These are phyloP conservation scores for Lampropteryx suffumata DNA, from an alignment of 2,888 invertebrate species.

Conservation along the genomic window DNA sequence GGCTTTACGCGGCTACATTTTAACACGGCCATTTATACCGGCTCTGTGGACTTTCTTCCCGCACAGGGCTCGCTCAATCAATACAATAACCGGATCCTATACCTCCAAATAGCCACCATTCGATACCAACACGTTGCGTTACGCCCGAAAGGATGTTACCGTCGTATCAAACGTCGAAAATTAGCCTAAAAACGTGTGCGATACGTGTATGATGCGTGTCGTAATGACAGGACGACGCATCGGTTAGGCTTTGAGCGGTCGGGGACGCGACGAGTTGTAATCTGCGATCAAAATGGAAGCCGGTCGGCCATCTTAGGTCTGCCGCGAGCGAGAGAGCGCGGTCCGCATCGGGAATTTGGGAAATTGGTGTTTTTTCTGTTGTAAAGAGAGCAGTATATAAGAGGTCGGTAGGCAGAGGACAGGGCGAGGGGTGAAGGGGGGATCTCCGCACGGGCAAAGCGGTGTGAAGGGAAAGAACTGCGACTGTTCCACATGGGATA, in stretches of 20 bases:
- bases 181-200: conserved; percentile 78
- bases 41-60: conserved; percentile 53
- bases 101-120: conserved; percentile 39
- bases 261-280: conserved; percentile 71
- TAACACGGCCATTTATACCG: conserved; percentile 58
- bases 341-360: conserved; percentile 80
- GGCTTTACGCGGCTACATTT: conserved; percentile 54
- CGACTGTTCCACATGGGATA: conserved; percentile 45
- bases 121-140: conserved; percentile 31
- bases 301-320: conserved; percentile 78
- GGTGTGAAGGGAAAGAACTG: conserved; percentile 81
- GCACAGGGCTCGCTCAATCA: conserved; percentile 57
- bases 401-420: conserved; percentile 78
- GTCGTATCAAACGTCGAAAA: conserved; percentile 75
- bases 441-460: conserved; percentile 77
- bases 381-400: conserved; percentile 82
- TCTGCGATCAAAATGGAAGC: conserved; percentile 82
- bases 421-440: conserved; percentile 59
- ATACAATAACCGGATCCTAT: conserved; percentile 59
- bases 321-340: conserved; percentile 78
- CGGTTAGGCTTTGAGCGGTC: conserved; percentile 75
- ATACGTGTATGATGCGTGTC: conserved; percentile 66
- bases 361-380: conserved; percentile 82
- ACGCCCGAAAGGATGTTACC: conserved; percentile 49
- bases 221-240: conserved; percentile 60